phyloP scores from a whole-genome alignment of 2,113 vertebrate species.

The Pungitius pungitius region DNA sequence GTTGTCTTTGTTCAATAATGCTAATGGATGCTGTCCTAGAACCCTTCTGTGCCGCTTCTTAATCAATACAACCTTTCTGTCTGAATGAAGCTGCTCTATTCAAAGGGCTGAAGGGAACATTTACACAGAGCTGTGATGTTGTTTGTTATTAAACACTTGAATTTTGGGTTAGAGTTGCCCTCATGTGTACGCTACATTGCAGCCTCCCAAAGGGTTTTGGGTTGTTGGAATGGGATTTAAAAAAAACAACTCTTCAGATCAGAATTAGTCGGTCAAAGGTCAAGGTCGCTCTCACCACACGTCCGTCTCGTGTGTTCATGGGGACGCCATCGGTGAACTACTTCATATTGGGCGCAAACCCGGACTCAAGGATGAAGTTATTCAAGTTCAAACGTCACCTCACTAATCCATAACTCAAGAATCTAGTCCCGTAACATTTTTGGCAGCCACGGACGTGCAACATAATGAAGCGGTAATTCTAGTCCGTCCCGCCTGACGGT shows the following conservation, averaged over 20 bases:
- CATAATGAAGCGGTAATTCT: neutral
- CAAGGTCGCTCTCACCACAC: neutral
- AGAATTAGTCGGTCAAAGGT: neutral
- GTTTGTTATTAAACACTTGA: neutral
- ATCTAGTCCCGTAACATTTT: neutral
- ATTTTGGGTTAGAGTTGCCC: neutral
- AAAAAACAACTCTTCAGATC: too few relatives aligned
- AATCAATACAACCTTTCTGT: constrained; percentile 9
- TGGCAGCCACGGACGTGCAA: neutral
- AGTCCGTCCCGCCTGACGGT: neutral
- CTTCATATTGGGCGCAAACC: neutral
- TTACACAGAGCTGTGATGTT: neutral
- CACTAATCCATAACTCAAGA: too few relatives aligned
- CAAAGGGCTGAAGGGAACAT: neutral
- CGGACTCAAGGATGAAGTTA: too few relatives aligned
- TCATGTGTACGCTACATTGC: neutral
- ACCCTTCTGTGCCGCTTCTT: constrained; percentile 3
- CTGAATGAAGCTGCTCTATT: constrained; percentile 1
- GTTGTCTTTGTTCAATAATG: constrained; percentile 30
- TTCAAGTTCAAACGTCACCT: too few relatives aligned
- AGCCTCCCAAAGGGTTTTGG: too few relatives aligned
- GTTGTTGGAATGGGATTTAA: too few relatives aligned
- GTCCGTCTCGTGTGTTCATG: too few relatives aligned
- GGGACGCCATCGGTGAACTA: neutral
- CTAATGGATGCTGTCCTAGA: constrained; percentile 42